Base-by-base conservation (phyloP, 2,113 vertebrate genomes). In the Callithrix jacchus region DNA sequence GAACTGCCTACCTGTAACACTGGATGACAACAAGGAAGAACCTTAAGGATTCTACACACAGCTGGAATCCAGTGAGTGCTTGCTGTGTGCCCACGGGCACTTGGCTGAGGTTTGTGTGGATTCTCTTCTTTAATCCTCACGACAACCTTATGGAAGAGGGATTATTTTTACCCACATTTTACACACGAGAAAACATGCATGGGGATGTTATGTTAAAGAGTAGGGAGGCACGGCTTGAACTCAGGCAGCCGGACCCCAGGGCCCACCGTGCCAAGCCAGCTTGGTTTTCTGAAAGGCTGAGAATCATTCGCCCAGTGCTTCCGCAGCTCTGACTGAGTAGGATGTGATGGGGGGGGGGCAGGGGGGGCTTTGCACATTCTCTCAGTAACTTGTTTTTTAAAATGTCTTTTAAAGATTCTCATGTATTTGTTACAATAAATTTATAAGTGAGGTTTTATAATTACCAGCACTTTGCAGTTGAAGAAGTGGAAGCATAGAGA, bases 391-490 rank as follows among this genome's bases (percentile, higher is more conserved):
- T 2, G 6, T n/a, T 76, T 74, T 74, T 30, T 35, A 68, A 92
- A 89, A 32, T 17, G 52, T 79, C 77, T 89, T 37, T 27, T 13
- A n/a, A n/a, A 94, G 45, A 81, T 32, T 40, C 64, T 91, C 64
- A 70, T 25, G 61, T 66, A 35, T 61, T 79, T 74, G 20, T 87
- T 16, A 77, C 73, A 42, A 66, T 17, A 47, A 81, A 81, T 14
- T 45, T 73, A 74, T 58, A 37, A 70, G n/a, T n/a, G 10, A 73
- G 83, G 49, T 68, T 77, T 88, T 85, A 81, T 32, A 16, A 61
- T 25, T 42, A 61, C 16, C 23, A 17, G 16, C 52, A 52, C 35
- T 94, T 94, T 61, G 61, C 79, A 76, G 64, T 76, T 9, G 21
- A 66, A 95, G 37, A 87, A 66, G 81, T 32, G 1, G 56, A 86